Evolutionary conservation across 2,888 invertebrate species (phyloP).

Genomic region (Orgyia antiqua): DNA sequence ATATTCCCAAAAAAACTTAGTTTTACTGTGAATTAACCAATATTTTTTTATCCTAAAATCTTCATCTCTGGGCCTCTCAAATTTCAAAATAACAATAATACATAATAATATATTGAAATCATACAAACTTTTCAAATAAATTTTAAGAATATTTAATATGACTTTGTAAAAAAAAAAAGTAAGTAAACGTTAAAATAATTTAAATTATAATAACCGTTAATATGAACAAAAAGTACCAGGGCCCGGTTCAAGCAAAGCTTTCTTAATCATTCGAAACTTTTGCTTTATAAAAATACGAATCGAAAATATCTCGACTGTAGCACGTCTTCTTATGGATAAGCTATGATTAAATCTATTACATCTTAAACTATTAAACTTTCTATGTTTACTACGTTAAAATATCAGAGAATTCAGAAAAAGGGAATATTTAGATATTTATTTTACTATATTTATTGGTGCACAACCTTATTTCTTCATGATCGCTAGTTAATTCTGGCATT

Average conservation of each 20-base stretch:
- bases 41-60: slow-evolving; percentile 30
- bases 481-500: slow-evolving; percentile 71
- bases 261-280: slow-evolving; percentile 72
- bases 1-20: slow-evolving; percentile 25
- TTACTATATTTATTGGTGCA: slow-evolving; percentile 72
- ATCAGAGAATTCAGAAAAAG: slow-evolving; percentile 77
- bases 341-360: slow-evolving; percentile 65
- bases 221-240: slow-evolving; percentile 36
- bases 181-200: slow-evolving; percentile 20
- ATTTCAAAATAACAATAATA: slow-evolving; percentile 37
- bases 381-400: slow-evolving; percentile 67
- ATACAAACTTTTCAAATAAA: too few relatives aligned
- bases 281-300: slow-evolving; percentile 78
- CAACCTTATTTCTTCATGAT: slow-evolving; percentile 77
- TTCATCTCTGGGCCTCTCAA: slow-evolving; percentile 60
- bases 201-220: slow-evolving; percentile 13
- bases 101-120: slow-evolving; percentile 23
- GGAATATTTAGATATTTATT: slow-evolving; percentile 69
- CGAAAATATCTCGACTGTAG: slow-evolving; percentile 75
- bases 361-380: slow-evolving; percentile 64
- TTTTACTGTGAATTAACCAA: slow-evolving; percentile 37
- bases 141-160: slow-evolving; percentile 9
- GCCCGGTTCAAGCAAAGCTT: slow-evolving; percentile 76
- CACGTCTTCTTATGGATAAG: slow-evolving; percentile 70
- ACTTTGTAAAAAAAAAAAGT: slow-evolving; percentile 12